Conservation (phyloP, 2,113 vertebrate species). For the Oenanthe melanoleuca region DNA sequence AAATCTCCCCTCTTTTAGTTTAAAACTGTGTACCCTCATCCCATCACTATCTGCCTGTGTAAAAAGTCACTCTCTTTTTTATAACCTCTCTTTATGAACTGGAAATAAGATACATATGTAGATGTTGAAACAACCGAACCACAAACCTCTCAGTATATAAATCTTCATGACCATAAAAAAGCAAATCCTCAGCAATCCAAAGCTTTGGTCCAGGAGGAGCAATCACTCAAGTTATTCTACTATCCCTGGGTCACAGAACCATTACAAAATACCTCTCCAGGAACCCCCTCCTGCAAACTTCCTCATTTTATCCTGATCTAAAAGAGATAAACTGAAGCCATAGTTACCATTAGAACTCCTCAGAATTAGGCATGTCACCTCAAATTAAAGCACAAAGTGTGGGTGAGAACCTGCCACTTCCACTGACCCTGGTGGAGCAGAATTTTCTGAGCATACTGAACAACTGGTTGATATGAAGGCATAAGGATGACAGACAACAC, state of each 20-base stretch:
- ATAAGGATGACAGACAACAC: fast-evolving
- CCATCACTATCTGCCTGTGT: background rate
- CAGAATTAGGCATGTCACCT: background rate
- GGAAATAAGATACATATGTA: background rate
- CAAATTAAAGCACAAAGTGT: background rate
- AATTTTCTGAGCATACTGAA: fast-evolving
- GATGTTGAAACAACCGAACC: background rate
- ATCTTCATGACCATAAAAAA: background rate
- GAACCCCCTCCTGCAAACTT: background rate
- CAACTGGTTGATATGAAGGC: fast-evolving
- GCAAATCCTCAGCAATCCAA: background rate
- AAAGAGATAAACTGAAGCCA: fast-evolving
- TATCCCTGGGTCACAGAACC: fast-evolving
- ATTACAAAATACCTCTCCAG: background rate
- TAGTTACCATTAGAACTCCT: background rate
- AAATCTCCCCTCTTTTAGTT: background rate
- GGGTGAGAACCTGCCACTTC: background rate
- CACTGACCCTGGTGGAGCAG: fast-evolving
- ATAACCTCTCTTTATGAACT: background rate
- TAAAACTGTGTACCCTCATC: background rate
- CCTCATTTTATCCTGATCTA: background rate
- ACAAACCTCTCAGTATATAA: background rate
- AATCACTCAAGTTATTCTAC: background rate
- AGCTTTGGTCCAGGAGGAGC: background rate
- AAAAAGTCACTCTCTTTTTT: background rate